Percentiles rank a stretch among this genome's conserved stretches.
phyloP scores from a whole-genome alignment of 2,888 invertebrate species.

The Hemithea aestivaria region DNA sequence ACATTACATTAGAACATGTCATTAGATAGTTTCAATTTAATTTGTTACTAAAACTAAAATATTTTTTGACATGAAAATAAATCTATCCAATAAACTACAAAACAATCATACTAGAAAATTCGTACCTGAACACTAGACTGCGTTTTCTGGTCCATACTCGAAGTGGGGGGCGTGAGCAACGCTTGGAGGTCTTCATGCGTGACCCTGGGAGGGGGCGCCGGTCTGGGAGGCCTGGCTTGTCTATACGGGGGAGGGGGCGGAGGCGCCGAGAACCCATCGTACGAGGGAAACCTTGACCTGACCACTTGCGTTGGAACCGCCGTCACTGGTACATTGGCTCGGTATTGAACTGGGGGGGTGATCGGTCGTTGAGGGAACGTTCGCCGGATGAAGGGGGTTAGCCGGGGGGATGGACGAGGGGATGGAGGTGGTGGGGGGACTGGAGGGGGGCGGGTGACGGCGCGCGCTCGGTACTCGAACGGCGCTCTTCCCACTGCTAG shows the following conservation, averaged over 20 bases:
- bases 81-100: too few species aligned
- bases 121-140: slow-evolving; percentile 79
- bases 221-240: slow-evolving; percentile 35
- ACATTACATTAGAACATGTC: too few species aligned
- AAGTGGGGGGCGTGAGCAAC: slow-evolving; percentile 70
- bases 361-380: slow-evolving; percentile 32
- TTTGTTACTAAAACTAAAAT: too few species aligned
- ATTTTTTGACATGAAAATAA: too few species aligned
- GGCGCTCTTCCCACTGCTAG: slow-evolving; percentile 62
- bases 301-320: slow-evolving; percentile 26
- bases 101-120: not conserved
- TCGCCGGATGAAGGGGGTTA: slow-evolving; percentile 31
- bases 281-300: slow-evolving; percentile 34
- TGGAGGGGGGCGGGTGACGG: slow-evolving; percentile 28
- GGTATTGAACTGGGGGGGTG: slow-evolving; percentile 30
- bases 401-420: slow-evolving; percentile 26
- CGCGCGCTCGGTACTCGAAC: slow-evolving; percentile 58
- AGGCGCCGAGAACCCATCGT: slow-evolving; percentile 31
- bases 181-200: slow-evolving; percentile 67
- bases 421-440: slow-evolving; percentile 29
- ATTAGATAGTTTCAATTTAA: too few species aligned
- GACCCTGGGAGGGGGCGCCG: slow-evolving; percentile 42
- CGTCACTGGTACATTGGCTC: slow-evolving; percentile 19
- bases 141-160: slow-evolving; percentile 80
- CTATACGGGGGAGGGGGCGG: slow-evolving; percentile 33